Conservation (phyloP, 2,797 vertebrate genomes). For the Sebastes hopkinsi region DNA sequence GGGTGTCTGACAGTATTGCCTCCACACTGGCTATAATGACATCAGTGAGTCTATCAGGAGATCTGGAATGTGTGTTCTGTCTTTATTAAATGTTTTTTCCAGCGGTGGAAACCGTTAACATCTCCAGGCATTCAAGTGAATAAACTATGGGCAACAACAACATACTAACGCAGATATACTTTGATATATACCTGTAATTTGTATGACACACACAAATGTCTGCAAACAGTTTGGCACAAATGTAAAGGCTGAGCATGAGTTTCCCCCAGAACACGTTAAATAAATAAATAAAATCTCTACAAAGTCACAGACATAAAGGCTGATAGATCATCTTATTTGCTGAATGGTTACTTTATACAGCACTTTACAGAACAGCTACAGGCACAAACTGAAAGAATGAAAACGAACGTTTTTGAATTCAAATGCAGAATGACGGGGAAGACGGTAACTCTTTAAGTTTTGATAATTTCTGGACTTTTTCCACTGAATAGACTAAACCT, state of each 20-base stretch:
- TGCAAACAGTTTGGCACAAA: constrained; percentile 85
- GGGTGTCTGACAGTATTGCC: constrained; percentile 57
- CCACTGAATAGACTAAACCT: background rate
- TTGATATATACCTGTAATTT: constrained; percentile 61
- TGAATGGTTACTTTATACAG: constrained; percentile 75
- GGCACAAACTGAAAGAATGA: constrained; percentile 76
- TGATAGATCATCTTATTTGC: constrained; percentile 71
- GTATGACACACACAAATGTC: constrained; percentile 74
- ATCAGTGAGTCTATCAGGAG: constrained; percentile 47
- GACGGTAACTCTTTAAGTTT: constrained; percentile 32
- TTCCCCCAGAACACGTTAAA: constrained; percentile 64
- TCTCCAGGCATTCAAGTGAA: constrained; percentile 66
- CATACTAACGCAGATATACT: constrained; percentile 65
- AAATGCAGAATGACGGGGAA: constrained; percentile 60
- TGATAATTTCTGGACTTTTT: constrained; percentile 23
- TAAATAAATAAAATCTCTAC: constrained; percentile 74
- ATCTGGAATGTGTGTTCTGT: constrained; percentile 58
- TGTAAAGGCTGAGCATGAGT: constrained; percentile 80
- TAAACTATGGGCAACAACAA: constrained; percentile 63
- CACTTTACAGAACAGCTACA: constrained; percentile 84
- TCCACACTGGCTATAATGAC: constrained; percentile 51
- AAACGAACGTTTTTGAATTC: constrained; percentile 52
- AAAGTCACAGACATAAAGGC: constrained; percentile 78
- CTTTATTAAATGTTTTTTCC: constrained; percentile 34
- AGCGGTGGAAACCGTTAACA: constrained; percentile 37